Conservation (phyloP, 2,797 vertebrate species). For the Choloepus didactylus region DNA sequence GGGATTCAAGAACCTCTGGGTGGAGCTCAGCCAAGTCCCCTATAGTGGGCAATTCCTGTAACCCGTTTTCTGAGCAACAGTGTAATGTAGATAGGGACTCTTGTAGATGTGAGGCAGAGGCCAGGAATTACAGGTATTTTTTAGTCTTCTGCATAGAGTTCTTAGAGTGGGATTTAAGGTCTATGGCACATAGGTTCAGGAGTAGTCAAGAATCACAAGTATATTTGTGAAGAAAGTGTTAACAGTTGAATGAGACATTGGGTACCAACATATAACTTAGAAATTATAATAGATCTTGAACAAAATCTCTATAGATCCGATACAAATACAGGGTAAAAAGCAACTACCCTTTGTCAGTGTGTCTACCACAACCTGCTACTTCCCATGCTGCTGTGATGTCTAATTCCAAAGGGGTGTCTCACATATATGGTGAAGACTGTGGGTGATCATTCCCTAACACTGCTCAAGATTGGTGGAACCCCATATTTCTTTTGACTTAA, state of each 20-base stretch:
- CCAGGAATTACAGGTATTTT: neutral
- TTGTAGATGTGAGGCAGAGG: neutral
- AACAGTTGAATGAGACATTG: neutral
- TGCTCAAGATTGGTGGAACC: neutral
- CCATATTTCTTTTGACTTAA: neutral
- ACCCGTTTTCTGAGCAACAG: neutral
- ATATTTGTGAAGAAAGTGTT: neutral
- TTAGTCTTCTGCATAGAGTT: neutral
- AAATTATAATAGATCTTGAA: neutral
- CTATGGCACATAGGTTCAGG: neutral
- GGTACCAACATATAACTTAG: neutral
- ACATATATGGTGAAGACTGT: neutral
- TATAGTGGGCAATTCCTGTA: neutral
- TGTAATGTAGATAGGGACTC: neutral
- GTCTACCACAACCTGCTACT: neutral
- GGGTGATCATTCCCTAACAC: neutral
- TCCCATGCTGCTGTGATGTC: neutral
- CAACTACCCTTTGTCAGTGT: too few relatives aligned
- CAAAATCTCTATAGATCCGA: neutral
- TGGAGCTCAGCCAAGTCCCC: neutral
- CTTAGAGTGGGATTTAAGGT: neutral
- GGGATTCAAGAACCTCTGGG: neutral
- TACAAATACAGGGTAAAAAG: neutral
- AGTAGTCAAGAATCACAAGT: neutral
- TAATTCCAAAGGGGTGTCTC: neutral